These are phyloP conservation scores for Cenopis cana DNA, from an alignment of 2,888 invertebrate species.

Conservation along the genomic window DNA sequence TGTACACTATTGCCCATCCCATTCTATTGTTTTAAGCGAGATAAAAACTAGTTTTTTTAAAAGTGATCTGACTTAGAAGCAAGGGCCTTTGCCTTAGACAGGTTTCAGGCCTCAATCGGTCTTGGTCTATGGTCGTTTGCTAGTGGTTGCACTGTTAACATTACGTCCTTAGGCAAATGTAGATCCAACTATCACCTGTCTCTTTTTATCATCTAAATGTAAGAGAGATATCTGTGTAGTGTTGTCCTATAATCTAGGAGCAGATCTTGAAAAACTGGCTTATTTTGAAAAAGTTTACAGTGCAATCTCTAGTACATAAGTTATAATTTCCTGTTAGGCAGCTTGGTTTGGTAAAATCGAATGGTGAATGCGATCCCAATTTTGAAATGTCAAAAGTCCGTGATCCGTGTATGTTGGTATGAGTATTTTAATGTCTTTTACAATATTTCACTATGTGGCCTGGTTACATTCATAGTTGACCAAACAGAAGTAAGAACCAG, in stretches of 20 bases:
- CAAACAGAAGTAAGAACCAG: no score
- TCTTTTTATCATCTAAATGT: not conserved
- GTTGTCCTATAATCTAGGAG: no score
- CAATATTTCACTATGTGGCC: constrained; percentile 9
- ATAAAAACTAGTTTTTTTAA: not conserved
- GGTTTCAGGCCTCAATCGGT: not conserved
- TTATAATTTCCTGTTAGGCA: constrained; percentile 5
- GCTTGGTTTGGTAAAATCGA: constrained; percentile 4
- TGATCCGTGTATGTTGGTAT: constrained; percentile 51
- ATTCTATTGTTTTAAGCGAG: no score
- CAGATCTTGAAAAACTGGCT: no score
- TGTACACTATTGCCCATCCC: no score
- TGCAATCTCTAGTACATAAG: not conserved
- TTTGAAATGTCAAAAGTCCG: constrained; percentile 63
- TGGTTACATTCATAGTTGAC: not conserved
- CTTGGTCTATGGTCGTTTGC: not conserved
- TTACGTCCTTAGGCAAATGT: not conserved
- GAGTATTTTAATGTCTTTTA: constrained; percentile 32
- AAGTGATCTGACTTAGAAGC: not conserved
- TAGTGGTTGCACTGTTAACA: not conserved
- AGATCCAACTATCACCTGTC: not conserved
- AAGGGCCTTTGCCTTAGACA: constrained; percentile 9
- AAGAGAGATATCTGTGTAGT: not conserved
- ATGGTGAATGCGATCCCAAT: constrained; percentile 54
- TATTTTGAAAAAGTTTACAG: no score